phyloP scores from a whole-genome alignment of 2,113 vertebrate species.

The Argyrosomus japonicus region DNA sequence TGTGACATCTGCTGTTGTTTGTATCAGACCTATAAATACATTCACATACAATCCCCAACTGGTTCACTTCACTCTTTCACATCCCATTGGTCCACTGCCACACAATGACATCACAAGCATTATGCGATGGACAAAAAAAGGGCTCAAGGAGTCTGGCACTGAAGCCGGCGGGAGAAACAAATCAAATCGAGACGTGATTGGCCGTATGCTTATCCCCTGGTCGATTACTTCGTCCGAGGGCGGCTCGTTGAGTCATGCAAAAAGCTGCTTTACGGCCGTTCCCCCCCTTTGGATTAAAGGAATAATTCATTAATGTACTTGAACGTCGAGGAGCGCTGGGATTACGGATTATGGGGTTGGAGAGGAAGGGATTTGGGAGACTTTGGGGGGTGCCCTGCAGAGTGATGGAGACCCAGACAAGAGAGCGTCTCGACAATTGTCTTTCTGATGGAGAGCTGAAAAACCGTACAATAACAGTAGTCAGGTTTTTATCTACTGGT shows the following conservation, averaged over 20 bases:
- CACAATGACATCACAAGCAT: slow-evolving; percentile 12
- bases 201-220: slow-evolving; percentile 41
- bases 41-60: slow-evolving; percentile 1
- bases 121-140: not conserved
- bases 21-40: slow-evolving; percentile 13
- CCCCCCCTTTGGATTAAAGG: slow-evolving; percentile 71
- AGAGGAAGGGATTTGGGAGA: slow-evolving; percentile 51
- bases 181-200: slow-evolving; percentile 66
- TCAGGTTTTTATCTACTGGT: not conserved
- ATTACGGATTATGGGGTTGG: slow-evolving; percentile 77
- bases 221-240: slow-evolving; percentile 63
- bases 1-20: slow-evolving; percentile 40
- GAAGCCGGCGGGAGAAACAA: slow-evolving; percentile 24
- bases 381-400: slow-evolving; percentile 32
- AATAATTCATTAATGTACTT: slow-evolving; percentile 82
- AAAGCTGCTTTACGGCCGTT: slow-evolving; percentile 68
- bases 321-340: slow-evolving; percentile 56
- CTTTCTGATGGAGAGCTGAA: not conserved
- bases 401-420: slow-evolving; percentile 44
- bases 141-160: slow-evolving; percentile 17
- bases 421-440: slow-evolving; percentile 22
- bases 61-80: not conserved
- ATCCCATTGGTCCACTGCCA: not conserved
- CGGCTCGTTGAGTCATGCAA: slow-evolving; percentile 37
- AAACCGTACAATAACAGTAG: not conserved